Evolutionary conservation across 92 coral and sea anemone species (phyloP), one percentile per base, ranked within the genome.

Genomic region (Blastomussa wellsi): DNA sequence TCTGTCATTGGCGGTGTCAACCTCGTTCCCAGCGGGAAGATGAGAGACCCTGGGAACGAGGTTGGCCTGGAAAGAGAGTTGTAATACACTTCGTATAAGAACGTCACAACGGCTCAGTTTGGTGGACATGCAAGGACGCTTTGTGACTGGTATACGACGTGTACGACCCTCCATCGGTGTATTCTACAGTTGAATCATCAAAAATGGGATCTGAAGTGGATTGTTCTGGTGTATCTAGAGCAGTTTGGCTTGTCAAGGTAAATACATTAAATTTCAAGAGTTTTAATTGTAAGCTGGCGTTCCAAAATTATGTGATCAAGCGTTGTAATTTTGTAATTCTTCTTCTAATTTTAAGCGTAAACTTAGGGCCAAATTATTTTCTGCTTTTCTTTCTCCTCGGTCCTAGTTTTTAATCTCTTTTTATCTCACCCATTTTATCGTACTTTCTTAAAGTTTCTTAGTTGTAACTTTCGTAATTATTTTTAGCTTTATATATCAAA

Each of bases 181-280:
- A 41, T 20, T 28, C 4, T 44, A 74, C 16, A 42, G n/a, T 44
- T 0, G 2, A 74, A 44, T 14, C 10, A 29, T 29, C 33, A 26
- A 52, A 57, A 60, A 84, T 84, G 88, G 82, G 77, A 17, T 84
- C 88, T 13, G 98, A 96, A 80, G 92, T 96, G 8, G 95, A 96
- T 71, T 96, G 99, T 72, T 85, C 92, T 51, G 98, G 98, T 38
- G 89, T 84, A 24, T 88, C 95, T 44, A 89, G 94, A 78, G 93
- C 98, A 15, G 99, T 96, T 41, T 96, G 98, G 98, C 92, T 96
- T 29, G 95, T 94, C 1, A 94, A 96, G 99, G 99, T 96, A 57
- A n/a, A 52, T 11, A 20, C 1, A 33, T 38, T 24, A 31, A 20
- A 74, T 47, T 17, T 71, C 28, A 35, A 76, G 22, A 12, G 35